These are phyloP conservation scores for Archilochus colubris DNA, from an alignment of 2,113 vertebrate genomes.

Conservation along the genomic window DNA sequence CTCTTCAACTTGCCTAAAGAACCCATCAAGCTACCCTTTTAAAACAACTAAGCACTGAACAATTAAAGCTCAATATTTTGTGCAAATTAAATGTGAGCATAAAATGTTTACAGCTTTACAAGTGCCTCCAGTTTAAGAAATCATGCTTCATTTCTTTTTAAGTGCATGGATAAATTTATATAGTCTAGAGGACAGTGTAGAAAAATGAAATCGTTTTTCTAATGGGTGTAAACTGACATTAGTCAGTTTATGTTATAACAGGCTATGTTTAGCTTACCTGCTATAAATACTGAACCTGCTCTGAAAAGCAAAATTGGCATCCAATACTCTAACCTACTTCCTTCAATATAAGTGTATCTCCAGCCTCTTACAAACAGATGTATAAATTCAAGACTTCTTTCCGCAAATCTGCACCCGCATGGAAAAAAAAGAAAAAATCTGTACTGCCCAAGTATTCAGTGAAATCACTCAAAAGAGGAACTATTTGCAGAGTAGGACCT, in stretches of 20 bases:
- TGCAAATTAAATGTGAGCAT: constrained; percentile 7
- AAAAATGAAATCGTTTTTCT: background rate
- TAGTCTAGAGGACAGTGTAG: background rate
- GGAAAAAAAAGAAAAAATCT: background rate
- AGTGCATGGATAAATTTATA: constrained; percentile 12
- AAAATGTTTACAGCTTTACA: constrained; percentile 51
- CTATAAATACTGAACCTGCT: background rate
- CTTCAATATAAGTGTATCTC: background rate
- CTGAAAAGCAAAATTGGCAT: background rate
- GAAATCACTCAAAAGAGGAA: constrained; percentile 42
- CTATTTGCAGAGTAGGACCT: background rate
- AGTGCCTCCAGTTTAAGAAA: constrained; percentile 2
- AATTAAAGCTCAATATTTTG: constrained; percentile 53
- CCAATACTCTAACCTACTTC: background rate
- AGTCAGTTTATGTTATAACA: background rate
- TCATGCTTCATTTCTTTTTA: constrained; percentile 43
- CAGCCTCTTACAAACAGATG: background rate
- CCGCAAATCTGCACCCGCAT: background rate
- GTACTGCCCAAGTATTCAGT: constrained; percentile 36
- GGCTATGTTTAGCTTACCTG: background rate
- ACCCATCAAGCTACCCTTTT: background rate
- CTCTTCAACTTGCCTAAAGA: background rate
- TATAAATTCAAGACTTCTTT: background rate
- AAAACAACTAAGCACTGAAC: background rate
- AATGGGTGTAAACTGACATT: background rate